phyloP scores from a whole-genome alignment of 2,113 vertebrate species.

The Ursus arctos region DNA sequence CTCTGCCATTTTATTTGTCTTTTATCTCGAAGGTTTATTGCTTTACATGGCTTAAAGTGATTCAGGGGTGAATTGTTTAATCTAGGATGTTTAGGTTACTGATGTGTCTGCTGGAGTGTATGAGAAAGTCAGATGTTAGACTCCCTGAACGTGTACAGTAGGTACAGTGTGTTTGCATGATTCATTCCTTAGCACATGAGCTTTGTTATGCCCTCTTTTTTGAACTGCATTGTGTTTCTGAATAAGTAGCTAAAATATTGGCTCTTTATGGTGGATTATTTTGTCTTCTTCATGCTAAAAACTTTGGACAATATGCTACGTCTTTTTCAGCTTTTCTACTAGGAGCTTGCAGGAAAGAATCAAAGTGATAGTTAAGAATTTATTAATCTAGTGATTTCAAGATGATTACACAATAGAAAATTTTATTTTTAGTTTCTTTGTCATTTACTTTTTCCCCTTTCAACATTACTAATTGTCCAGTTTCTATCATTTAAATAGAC shows the following conservation, averaged over 20 bases:
- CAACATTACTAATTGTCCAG: not conserved
- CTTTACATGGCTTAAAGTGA: conserved; percentile 70
- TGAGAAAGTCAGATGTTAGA: conserved; percentile 55
- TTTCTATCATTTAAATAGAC: conserved; percentile 16
- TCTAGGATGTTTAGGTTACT: conserved; percentile 71
- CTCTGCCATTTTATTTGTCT: conserved; percentile 71
- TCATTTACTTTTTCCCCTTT: not conserved
- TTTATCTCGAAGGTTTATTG: conserved; percentile 75
- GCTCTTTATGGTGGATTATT: not conserved
- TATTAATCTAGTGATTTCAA: conserved; percentile 81
- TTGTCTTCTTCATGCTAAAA: conserved; percentile 78
- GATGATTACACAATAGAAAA: conserved; percentile 82
- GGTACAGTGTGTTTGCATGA: conserved; percentile 43
- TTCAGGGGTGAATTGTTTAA: conserved; percentile 74
- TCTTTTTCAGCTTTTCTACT: conserved; percentile 77
- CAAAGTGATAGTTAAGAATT: conserved; percentile 82
- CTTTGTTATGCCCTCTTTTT: conserved; percentile 58
- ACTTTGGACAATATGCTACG: conserved; percentile 80
- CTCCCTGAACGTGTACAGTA: not conserved
- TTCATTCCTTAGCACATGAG: conserved; percentile 38
- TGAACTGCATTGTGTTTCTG: conserved; percentile 45
- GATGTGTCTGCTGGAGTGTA: conserved; percentile 51
- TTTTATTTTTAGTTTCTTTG: not conserved
- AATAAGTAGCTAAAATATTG: conserved; percentile 49
- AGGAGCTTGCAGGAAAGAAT: conserved; percentile 74